Conservation (phyloP, 2,888 invertebrate species). For the Fragum whitleyi region DNA sequence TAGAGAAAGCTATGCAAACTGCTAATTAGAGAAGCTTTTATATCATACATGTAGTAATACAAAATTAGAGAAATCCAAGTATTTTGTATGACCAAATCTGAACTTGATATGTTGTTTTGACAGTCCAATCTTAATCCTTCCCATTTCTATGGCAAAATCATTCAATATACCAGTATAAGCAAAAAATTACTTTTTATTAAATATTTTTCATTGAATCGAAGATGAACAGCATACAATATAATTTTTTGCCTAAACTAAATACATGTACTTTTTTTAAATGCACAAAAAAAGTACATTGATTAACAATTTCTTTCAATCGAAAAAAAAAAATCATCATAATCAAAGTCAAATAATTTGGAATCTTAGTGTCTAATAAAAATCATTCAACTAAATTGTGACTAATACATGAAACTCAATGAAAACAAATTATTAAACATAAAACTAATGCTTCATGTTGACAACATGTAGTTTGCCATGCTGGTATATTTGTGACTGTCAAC, state of each 20-base stretch:
- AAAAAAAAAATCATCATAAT: no score
- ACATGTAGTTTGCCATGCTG: not conserved
- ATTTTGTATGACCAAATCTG: not conserved
- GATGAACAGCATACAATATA: no score
- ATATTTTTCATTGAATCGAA: no score
- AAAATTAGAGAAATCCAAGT: not conserved
- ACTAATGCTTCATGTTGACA: not conserved
- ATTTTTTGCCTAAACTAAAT: no score
- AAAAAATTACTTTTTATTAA: not conserved
- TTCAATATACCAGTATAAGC: not conserved
- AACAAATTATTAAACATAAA: not conserved
- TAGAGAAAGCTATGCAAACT: not conserved
- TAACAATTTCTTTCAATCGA: no score
- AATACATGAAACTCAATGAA: not conserved
- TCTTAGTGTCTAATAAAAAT: not conserved
- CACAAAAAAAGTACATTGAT: no score
- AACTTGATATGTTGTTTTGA: not conserved
- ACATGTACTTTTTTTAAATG: no score
- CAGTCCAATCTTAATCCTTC: not conserved
- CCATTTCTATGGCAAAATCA: not conserved
- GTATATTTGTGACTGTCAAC: conserved; percentile 4
- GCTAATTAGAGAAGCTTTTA: not conserved
- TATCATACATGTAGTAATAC: not conserved
- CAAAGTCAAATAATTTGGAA: not conserved
- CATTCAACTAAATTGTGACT: not conserved